A percentile compares a stretch with the other conserved stretches of the same genome.
Conservation (phyloP, 2,797 vertebrate genomes). For the Neoniphon sammara region DNA sequence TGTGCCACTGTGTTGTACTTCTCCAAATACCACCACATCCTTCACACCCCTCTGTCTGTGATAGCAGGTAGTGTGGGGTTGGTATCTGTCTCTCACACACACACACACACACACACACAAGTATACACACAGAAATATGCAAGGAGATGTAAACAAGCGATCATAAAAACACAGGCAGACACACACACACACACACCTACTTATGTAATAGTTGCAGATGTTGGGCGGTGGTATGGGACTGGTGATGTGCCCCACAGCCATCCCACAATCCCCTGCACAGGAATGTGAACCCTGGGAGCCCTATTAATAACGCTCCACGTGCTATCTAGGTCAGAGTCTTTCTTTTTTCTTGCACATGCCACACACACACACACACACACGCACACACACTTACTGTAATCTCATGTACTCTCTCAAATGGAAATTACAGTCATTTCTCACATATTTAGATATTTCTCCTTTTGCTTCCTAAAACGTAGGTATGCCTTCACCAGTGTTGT, state of each 20-base stretch:
- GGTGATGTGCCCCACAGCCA: conserved; percentile 48
- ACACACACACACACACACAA: conserved; percentile 86
- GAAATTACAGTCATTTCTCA: conserved; percentile 44
- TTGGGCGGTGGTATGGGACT: conserved; percentile 45
- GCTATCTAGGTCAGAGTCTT: conserved; percentile 78
- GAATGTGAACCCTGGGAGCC: conserved; percentile 75
- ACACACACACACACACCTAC: conserved; percentile 10
- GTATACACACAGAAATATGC: conserved; percentile 3
- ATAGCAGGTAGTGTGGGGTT: conserved; percentile 24
- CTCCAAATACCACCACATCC: conserved; percentile 23
- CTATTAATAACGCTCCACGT: conserved; percentile 83
- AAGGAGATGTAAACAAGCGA: not conserved
- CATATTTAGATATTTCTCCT: conserved; percentile 23
- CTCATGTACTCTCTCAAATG: conserved; percentile 33
- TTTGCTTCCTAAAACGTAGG: not conserved
- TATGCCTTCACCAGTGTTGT: not conserved
- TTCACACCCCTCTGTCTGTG: conserved; percentile 25
- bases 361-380: conserved; percentile 35
- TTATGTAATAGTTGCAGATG: conserved; percentile 62
- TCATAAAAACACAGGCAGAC: conserved; percentile 13
- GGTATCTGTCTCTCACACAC: conserved; percentile 3
- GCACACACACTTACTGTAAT: conserved; percentile 42
- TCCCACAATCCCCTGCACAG: conserved; percentile 72
- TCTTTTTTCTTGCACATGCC: conserved; percentile 45
- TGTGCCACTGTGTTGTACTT: conserved; percentile 21